These are phyloP conservation scores for Limulus polyphemus DNA, from an alignment of 2,888 invertebrate genomes.

Conservation along the genomic window DNA sequence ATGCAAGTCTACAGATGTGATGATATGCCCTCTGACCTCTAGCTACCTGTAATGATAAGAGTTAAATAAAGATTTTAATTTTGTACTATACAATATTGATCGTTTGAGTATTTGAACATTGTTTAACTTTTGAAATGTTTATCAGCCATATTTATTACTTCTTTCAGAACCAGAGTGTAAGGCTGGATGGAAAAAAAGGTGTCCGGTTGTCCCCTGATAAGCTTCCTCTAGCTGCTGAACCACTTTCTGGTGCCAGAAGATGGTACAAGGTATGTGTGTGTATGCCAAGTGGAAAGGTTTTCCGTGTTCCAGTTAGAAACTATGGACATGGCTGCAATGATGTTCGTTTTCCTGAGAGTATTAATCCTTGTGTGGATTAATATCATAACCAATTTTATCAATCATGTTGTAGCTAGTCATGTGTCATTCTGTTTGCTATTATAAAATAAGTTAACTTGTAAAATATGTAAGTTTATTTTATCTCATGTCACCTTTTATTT, in stretches of 20 bases:
- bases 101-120: not conserved
- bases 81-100: no score
- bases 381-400: no score
- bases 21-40: no score
- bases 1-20: no score
- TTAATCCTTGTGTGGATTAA: slow-evolving; percentile 19
- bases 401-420: no score
- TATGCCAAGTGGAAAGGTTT: slow-evolving; percentile 74
- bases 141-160: not conserved
- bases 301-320: slow-evolving; percentile 52
- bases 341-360: slow-evolving; percentile 24
- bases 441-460: no score
- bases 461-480: no score
- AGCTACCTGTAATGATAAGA: no score
- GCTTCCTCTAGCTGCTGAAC: slow-evolving; percentile 25
- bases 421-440: no score
- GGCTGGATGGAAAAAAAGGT: slow-evolving; percentile 28
- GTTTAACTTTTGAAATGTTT: not conserved
- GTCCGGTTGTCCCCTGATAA: slow-evolving; percentile 28
- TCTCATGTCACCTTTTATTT: no score
- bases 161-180: slow-evolving; percentile 28
- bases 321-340: slow-evolving; percentile 24
- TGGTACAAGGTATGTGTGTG: slow-evolving; percentile 82
- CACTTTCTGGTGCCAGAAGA: slow-evolving; percentile 19
- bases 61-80: no score